Evolutionary conservation across 2,797 vertebrate species (phyloP), one percentile per base, ranked within the genome.

Genomic region (Rhinoraja longicauda): DNA sequence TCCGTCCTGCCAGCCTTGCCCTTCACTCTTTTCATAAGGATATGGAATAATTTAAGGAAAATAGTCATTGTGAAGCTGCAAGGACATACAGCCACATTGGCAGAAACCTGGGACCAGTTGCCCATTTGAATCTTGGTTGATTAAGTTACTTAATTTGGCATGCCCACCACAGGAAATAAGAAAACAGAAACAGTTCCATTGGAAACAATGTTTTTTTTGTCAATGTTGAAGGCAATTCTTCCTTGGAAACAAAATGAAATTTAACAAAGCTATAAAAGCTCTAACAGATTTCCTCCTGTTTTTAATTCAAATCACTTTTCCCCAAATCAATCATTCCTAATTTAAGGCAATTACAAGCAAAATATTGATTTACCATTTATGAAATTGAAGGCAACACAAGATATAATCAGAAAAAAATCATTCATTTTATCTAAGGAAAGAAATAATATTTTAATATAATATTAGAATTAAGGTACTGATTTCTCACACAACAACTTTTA

Each of bases 21-120:
- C 45, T 4, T 45, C 45, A 45, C 45, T 57, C 53, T 57, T 84
- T 84, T 26, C 62, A 67, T 36, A 13, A 84, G 62, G 17, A 88
- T 36, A 62, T 88, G n/a, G 59, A 62, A 88, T 64, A 88, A 67
- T 67, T 2, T n/a, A 19, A n/a, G 59, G 7, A 13, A 81, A 32
- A 86, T 64, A 86, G n/a, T 86, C n/a, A 67, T 88, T 17, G 36
- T 19, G n/a, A 64, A 88, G n/a, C 84, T 88, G 59, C n/a, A 36
- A 64, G n/a, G n/a, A 67, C 21, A 19, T 32, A 26, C 2, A 9
- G 53, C 29, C 59, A 59, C 53, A 26, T 84, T 84, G n/a, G 1
- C 26, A 59, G 24, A 84, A 84, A 53, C 21, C 75, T 78, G 77
- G 32, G 77, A 78, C 81, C 57, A 84, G 53, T 84, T 59, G 53